A percentile compares a stretch with the other conserved stretches of the same genome.
Evolutionary conservation across 2,888 invertebrate species (phyloP).

Genomic region (Callyntrura guangdongensis): DNA sequence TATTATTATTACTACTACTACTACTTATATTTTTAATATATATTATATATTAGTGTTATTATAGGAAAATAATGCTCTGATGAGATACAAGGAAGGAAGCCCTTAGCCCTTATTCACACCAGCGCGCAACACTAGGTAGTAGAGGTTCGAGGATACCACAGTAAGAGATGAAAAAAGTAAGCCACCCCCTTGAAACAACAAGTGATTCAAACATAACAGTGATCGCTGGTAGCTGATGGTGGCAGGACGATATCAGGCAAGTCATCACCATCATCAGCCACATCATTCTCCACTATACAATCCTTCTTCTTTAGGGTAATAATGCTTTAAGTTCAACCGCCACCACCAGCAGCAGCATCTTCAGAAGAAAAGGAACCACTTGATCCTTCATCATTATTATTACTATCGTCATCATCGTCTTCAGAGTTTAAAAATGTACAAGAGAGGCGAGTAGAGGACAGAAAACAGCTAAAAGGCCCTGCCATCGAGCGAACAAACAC

Average conservation of each 20-base stretch:
- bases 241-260: slow-evolving; percentile 51
- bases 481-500: slow-evolving; percentile 34
- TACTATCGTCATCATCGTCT: slow-evolving; percentile 36
- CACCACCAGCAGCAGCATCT: slow-evolving; percentile 35
- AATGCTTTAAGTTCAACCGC: not conserved
- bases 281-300: slow-evolving; percentile 29
- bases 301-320: slow-evolving; percentile 12
- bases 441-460: not conserved
- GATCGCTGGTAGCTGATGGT: slow-evolving; percentile 35
- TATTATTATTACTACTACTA: slow-evolving; percentile 68
- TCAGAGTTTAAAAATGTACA: slow-evolving; percentile 19
- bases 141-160: not conserved
- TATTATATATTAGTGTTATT: slow-evolving; percentile 63
- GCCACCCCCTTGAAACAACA: slow-evolving; percentile 61
- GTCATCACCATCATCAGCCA: slow-evolving; percentile 45
- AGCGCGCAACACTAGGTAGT: slow-evolving; percentile 53
- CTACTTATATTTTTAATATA: no score
- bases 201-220: slow-evolving; percentile 39
- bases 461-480: slow-evolving; percentile 29
- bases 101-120: slow-evolving; percentile 78
- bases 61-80: slow-evolving; percentile 48
- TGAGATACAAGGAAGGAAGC: slow-evolving; percentile 52
- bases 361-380: slow-evolving; percentile 49
- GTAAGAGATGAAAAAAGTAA: slow-evolving; percentile 51
- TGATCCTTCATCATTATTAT: slow-evolving; percentile 67